Evolutionary conservation across 2,888 invertebrate species (phyloP), one percentile per base, ranked within the genome.

Genomic region (Dromius quadrimaculatus): DNA sequence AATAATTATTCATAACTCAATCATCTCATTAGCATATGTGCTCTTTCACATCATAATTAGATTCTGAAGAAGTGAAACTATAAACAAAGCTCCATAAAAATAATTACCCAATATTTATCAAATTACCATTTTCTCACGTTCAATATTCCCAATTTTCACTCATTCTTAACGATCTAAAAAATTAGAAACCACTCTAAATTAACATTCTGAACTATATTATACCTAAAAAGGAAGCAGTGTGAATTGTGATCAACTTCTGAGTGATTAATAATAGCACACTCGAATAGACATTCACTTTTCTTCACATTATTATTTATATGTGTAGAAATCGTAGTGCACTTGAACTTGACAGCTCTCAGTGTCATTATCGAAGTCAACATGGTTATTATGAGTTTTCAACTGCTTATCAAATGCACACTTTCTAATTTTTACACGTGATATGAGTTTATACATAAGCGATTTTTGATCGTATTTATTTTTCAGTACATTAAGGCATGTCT

Each of bases 341-440:
- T 59, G 59, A 59, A 59, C 59, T 59, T 36, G 59, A 34, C 20
- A 32, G 34, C 19, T 22, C 11, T 47, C 57, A 28, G 34, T 59
- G 59, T 36, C 59, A 36, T 36, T 34, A 59, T 57, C 34, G 57
- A 57, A 32, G 28, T 23, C 36, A 20, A 45, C 47, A 11, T 1
- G 36, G 15, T 41, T 54, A 23, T 15, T 54, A 23, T 13, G 28
- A 23, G 28, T 47, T 54, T 54, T 54, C 28, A 23, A 4, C 50
- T 9, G 28, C 28, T 54, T 54, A 15, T 54, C 50, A 23, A 23
- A 15, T 9, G 11, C 47, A 34, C 36, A 59, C 59, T 59, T 59
- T 59, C 59, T 59, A 59, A 59, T 59, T 59, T 36, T 59, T 59
- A 59, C 36, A 59, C 36, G 36, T 36, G 19, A 54, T 54, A n/a